Percentiles rank a stretch among this genome's conserved stretches.
Evolutionary conservation across 2,797 vertebrate genomes (phyloP).

Genomic region (Acrossocheilus wenchowensis): DNA sequence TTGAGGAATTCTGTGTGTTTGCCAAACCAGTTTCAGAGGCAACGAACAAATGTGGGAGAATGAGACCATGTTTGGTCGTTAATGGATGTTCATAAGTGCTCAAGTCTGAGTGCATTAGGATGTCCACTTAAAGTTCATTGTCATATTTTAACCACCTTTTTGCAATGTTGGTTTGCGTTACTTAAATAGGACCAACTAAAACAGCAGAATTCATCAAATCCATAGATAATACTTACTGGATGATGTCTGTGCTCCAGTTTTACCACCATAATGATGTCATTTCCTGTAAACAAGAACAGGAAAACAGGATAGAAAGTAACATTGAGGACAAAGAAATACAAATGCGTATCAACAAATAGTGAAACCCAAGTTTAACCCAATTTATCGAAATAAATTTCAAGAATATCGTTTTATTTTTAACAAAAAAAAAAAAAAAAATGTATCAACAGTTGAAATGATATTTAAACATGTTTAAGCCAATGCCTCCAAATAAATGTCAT

Average conservation of each 20-base stretch:
- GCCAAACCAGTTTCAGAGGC: not conserved
- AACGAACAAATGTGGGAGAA: not conserved
- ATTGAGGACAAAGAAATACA: not conserved
- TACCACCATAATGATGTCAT: slow-evolving; percentile 10
- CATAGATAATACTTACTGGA: not conserved
- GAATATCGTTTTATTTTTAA: not conserved
- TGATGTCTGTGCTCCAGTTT: not conserved
- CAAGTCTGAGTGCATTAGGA: not conserved
- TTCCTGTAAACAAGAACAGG: not conserved
- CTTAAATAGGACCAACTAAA: not conserved
- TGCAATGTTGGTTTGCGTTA: not conserved
- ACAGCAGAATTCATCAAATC: not conserved
- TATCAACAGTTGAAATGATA: not conserved
- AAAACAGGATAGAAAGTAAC: not conserved
- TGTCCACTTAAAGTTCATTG: not conserved
- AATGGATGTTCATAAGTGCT: not conserved
- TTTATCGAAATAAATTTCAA: not conserved
- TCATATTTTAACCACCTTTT: not conserved
- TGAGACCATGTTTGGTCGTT: not conserved
- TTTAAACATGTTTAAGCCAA: not conserved
- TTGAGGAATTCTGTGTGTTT: not conserved
- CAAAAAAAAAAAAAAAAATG: not conserved
- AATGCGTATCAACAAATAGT: not conserved
- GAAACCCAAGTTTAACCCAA: not conserved
- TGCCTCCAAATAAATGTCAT: not conserved